Conservation (phyloP, 2,797 vertebrate genomes). For the Hafferia zeledoni region DNA sequence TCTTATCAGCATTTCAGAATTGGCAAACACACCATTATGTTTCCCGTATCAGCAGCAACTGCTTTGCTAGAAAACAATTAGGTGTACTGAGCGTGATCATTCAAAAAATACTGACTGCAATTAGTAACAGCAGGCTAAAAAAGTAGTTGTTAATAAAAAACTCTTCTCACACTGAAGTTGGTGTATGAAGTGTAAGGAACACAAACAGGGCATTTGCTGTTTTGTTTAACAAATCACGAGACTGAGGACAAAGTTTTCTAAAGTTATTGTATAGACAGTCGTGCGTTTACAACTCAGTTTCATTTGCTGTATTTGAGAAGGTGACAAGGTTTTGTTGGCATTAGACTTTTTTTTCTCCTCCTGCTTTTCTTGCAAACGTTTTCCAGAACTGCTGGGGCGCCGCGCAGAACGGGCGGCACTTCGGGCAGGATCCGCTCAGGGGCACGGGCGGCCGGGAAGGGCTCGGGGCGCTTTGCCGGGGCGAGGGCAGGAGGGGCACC, state of each 20-base stretch:
- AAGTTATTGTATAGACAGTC: not conserved
- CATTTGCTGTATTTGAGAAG: not conserved
- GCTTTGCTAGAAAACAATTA: not conserved
- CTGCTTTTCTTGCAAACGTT: not conserved
- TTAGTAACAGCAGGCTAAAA: not conserved
- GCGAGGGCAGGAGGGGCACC: not conserved
- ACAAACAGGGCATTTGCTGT: not conserved
- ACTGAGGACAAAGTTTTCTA: not conserved
- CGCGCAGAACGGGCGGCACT: not conserved
- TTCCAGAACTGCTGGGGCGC: not conserved
- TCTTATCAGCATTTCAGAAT: not conserved
- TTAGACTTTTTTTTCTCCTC: fast-evolving
- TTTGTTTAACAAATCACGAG: not conserved
- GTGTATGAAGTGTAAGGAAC: fast-evolving
- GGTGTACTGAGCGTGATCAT: not conserved
- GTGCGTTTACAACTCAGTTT: not conserved
- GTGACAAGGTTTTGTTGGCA: not conserved
- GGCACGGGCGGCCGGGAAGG: not conserved
- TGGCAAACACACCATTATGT: not conserved
- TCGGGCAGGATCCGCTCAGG: not conserved
- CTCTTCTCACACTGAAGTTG: not conserved
- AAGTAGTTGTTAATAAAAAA: not conserved
- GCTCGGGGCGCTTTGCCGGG: not conserved
- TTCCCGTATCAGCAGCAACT: not conserved
- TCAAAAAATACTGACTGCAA: not conserved